Conservation (phyloP, 1,140 invertebrate species). For the Epicauta chinensis region DNA sequence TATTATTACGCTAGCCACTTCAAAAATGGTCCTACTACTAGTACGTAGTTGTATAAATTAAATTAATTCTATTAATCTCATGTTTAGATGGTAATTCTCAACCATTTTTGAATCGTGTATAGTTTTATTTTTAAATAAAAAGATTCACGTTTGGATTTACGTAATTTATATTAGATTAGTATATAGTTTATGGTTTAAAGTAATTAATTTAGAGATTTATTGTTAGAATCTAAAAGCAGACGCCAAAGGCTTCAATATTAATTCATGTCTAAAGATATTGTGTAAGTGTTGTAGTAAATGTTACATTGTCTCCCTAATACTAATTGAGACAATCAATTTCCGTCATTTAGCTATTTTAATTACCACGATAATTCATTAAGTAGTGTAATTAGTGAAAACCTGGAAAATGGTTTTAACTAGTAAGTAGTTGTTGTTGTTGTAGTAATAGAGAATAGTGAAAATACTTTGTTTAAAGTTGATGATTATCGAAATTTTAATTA, state of each 20-base stretch:
- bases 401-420: too few species aligned
- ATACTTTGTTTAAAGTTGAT: too few species aligned
- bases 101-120: background rate
- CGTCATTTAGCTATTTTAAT: conserved; percentile 29
- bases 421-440: too few species aligned
- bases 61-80: too few species aligned
- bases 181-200: too few species aligned
- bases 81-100: too few species aligned
- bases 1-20: too few species aligned
- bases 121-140: background rate
- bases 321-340: conserved; percentile 30
- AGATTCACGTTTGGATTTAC: background rate
- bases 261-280: background rate
- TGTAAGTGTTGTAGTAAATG: conserved; percentile 14
- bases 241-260: too few species aligned
- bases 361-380: conserved; percentile 21
- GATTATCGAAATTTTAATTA: background rate
- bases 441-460: too few species aligned
- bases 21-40: too few species aligned
- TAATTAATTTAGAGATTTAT: conserved; percentile 27
- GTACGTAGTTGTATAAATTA: too few species aligned
- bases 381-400: conserved; percentile 14
- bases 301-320: conserved; percentile 23
- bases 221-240: conserved; percentile 1
- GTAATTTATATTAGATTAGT: background rate